Evolutionary conservation across 2,113 vertebrate species (phyloP).

Genomic region (Clarias gariepinus): DNA sequence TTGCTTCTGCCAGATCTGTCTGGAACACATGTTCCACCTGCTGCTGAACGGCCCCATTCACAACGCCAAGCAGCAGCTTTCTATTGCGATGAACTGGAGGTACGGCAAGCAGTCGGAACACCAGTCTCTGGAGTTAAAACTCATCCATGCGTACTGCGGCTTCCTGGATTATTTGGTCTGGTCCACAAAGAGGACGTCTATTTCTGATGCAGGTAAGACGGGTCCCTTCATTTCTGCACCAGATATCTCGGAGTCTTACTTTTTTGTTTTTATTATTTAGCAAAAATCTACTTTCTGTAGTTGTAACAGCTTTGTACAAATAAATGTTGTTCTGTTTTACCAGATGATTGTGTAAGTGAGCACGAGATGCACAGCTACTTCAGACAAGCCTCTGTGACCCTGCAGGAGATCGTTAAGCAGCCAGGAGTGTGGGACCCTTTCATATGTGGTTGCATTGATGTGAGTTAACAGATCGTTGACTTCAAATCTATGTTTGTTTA

Average conservation of each 20-base stretch:
- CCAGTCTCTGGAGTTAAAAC: slow-evolving; percentile 72
- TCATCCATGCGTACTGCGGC: slow-evolving; percentile 84
- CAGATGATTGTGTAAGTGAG: slow-evolving; percentile 60
- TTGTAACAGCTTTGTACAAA: too few species aligned
- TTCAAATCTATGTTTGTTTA: neutral
- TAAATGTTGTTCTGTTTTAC: neutral
- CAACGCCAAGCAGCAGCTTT: slow-evolving; percentile 79
- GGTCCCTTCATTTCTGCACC: neutral
- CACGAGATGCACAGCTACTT: slow-evolving; percentile 77
- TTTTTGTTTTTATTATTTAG: neutral
- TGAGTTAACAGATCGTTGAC: slow-evolving; percentile 59
- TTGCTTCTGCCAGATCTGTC: slow-evolving; percentile 73
- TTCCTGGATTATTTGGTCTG: slow-evolving; percentile 84
- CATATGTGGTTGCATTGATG: slow-evolving; percentile 84
- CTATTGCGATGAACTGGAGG: slow-evolving; percentile 82
- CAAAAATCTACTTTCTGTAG: neutral
- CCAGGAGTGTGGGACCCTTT: slow-evolving; percentile 95
- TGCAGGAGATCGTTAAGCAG: slow-evolving; percentile 76
- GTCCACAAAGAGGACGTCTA: slow-evolving; percentile 72
- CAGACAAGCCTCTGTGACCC: slow-evolving; percentile 79
- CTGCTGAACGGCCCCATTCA: slow-evolving; percentile 77
- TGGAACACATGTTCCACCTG: slow-evolving; percentile 87
- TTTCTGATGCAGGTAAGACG: slow-evolving; percentile 69
- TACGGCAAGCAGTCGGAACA: slow-evolving; percentile 72
- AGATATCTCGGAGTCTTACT: neutral